These are phyloP conservation scores for Candoia aspera DNA, from an alignment of 2,113 vertebrate genomes.

Conservation along the genomic window DNA sequence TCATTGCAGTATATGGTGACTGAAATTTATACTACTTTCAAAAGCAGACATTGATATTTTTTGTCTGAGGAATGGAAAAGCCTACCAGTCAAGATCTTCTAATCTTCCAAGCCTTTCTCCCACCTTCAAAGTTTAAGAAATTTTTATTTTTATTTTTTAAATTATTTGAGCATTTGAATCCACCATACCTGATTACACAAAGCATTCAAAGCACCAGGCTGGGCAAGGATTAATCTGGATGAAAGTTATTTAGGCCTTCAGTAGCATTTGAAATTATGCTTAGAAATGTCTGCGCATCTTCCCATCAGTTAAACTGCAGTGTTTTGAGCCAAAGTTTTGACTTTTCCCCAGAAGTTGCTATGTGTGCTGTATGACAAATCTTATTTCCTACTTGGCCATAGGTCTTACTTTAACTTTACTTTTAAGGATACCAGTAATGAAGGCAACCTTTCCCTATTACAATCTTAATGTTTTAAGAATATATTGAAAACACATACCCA, in stretches of 20 bases:
- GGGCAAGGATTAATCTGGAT: background rate
- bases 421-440: background rate
- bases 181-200: background rate
- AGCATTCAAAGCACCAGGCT: background rate
- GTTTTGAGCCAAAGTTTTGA: background rate
- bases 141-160: background rate
- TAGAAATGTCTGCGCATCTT: background rate
- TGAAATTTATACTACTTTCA: no score
- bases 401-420: background rate
- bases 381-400: background rate
- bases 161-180: background rate
- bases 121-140: background rate
- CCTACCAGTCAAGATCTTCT: background rate
- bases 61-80: background rate
- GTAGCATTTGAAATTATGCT: background rate
- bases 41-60: background rate
- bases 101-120: background rate
- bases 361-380: background rate
- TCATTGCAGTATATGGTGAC: no score
- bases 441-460: background rate
- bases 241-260: background rate
- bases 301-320: background rate
- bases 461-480: background rate
- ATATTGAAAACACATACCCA: background rate
- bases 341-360: background rate